Evolutionary conservation across 2,113 vertebrate species (phyloP), one percentile per base, ranked within the genome.

Genomic region (Dicrurus megarhynchus): DNA sequence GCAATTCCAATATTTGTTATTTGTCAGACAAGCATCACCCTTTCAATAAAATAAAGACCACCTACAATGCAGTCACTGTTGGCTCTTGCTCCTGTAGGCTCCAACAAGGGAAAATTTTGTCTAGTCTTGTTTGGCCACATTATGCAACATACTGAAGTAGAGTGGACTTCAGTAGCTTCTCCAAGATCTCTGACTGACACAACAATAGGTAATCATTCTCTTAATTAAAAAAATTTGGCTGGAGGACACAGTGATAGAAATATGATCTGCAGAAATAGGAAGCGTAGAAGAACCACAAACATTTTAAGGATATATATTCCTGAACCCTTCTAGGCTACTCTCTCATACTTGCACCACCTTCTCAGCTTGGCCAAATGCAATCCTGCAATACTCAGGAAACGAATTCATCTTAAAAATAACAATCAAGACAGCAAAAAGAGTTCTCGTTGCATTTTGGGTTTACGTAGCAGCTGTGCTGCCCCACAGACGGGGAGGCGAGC

Each of bases 21-120:
- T 28, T 78, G 33, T 59, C 60, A 91, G n/a, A 37, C 16, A 50
- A 63, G 17, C 30, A 53, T 42, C 7, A 21, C 4, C 23, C 49
- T 59, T 27, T 67, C 52, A 52, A 28, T 27, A 73, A 76, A 52
- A 28, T 27, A 73, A 76, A 71, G 35, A 8, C 10, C 49, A 76
- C 11, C 32, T 56, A 47, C 19, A 28, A 5, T 17, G 20, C n/a
- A 70, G 41, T 47, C 33, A 79, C 55, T 26, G 24, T 14, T 57
- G 9, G 17, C 60, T 44, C 37, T 73, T 50, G 53, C 7, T 77
- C 10, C 60, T 0, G 0, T 18, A 23, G 32, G 30, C 49, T 32
- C 39, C 44, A 89, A 44, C 12, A 68, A 47, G 5, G 8, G 19
- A 67, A 80, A 53, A 37, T 28, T 64, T 50, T 49, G 22, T 37